phyloP scores from a whole-genome alignment of 2,113 vertebrate species.

The human (Homo sapiens) region GRCh38 chr7:157445001-157445500 shows the following conservation, averaged over 20 bases:
- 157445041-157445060: rapidly evolving
- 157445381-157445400: neutral
- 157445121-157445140: slow-evolving; percentile 35
- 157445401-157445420: neutral
- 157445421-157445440: neutral
- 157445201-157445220: neutral
- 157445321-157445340: neutral
- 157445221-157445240: neutral
- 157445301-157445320: neutral
- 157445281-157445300: rapidly evolving
- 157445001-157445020: too few relatives aligned
- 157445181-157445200: neutral
- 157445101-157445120: neutral
- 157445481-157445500: neutral
- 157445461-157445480: neutral
- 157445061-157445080: neutral
- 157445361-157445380: neutral
- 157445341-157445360: neutral
- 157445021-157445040: neutral
- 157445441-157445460: neutral
- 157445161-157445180: slow-evolving; percentile 9
- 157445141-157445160: neutral
- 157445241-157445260: neutral
- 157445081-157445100: neutral
- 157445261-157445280: neutral